These are phyloP conservation scores for Sinonovacula constricta DNA, from an alignment of 1,140 invertebrate species.

Conservation along the genomic window DNA sequence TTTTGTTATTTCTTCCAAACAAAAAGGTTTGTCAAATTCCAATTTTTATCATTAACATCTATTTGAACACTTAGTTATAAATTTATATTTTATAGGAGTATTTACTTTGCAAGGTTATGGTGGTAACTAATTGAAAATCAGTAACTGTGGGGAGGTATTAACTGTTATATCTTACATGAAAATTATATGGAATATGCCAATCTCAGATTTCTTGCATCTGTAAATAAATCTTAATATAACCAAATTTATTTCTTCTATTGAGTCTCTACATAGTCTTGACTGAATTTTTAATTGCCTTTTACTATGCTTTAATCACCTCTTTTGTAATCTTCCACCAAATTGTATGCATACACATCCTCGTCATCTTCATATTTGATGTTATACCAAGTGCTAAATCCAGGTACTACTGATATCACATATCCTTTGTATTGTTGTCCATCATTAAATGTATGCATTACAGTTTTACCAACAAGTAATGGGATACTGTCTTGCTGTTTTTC, in stretches of 20 bases:
- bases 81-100: not conserved
- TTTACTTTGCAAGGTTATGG: not conserved
- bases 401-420: constrained; percentile 28
- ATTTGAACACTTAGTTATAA: not conserved
- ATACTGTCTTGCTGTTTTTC: constrained; percentile 11
- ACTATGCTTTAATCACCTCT: constrained; percentile 2
- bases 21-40: not conserved
- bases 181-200: not conserved
- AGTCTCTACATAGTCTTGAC: not conserved
- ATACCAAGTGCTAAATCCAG: constrained; percentile 19
- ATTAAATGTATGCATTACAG: constrained; percentile 12
- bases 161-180: not conserved
- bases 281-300: not conserved
- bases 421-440: constrained; percentile 26
- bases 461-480: constrained; percentile 28
- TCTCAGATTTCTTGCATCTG: not conserved
- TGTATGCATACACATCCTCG: constrained; percentile 9
- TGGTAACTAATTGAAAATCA: not conserved
- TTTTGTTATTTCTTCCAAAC: not conserved
- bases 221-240: not conserved
- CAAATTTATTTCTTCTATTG: not conserved
- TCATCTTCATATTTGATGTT: constrained; percentile 29
- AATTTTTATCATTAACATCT: not conserved
- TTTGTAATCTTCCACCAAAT: constrained; percentile 8
- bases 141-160: not conserved